phyloP scores from a whole-genome alignment of 2,113 vertebrate species.

The Pycnonotus jocosus region DNA sequence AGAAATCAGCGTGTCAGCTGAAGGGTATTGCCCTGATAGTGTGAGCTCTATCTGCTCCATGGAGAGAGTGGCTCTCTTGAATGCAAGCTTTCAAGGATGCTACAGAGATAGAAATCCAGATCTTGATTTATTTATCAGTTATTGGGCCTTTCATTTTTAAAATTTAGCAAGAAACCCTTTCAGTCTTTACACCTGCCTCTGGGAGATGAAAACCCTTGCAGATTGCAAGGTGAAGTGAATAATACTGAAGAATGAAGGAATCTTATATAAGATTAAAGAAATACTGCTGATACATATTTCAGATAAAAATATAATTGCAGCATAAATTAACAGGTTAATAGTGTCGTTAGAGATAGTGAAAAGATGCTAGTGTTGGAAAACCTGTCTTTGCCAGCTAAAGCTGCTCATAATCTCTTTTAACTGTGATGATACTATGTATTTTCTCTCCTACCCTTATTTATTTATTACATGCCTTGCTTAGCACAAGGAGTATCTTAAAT shows the following conservation, averaged over 20 bases:
- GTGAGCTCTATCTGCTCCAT: neutral
- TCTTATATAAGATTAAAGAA: neutral
- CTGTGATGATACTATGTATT: neutral
- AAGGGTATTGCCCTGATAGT: neutral
- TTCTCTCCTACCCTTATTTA: neutral
- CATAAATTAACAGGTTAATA: neutral
- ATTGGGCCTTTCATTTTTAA: neutral
- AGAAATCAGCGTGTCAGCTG: neutral
- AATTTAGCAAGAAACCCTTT: neutral
- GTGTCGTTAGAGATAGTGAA: neutral
- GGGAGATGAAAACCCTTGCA: neutral
- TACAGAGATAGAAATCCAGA: neutral
- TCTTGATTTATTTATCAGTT: neutral
- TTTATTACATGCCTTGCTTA: neutral
- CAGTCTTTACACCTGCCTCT: neutral
- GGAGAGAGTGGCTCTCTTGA: neutral
- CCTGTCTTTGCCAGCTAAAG: neutral
- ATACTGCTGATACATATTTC: neutral
- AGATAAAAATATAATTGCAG: neutral
- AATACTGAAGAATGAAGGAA: neutral
- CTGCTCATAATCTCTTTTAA: neutral
- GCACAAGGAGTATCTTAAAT: neutral
- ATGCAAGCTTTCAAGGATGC: neutral
- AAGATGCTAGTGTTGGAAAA: neutral
- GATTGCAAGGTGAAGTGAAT: neutral